Evolutionary conservation across 2,888 invertebrate genomes (phyloP), one percentile per base, ranked within the genome.

Genomic region (Koerneria pararmatus): DNA sequence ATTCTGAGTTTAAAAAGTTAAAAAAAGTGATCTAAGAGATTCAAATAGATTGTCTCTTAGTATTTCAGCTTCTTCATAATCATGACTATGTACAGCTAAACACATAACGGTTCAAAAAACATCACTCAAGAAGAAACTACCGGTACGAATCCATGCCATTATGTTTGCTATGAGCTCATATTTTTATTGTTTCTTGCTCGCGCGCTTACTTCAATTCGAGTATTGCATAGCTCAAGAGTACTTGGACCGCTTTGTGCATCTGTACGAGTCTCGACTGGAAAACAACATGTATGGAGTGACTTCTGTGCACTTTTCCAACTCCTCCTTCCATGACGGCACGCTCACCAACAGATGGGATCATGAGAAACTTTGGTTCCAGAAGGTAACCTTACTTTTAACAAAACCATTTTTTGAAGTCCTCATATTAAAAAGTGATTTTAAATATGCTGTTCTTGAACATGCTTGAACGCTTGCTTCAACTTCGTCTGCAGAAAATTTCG

Each of bases 231-330:
- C 79, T 15, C 82, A 82, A 73, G 82, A 82, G 65, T 82, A 82
- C 64, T 69, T 82, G 48, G 82, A 82, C 59, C 72, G 79, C 5
- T 80, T 80, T 65, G 69, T 83, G 8, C 81, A 82, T 66, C 70
- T 83, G 22, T 76, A 80, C 66, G 70, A 80, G 31, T 77, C 80
- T 0, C 61, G 74, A 4, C 72, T 83, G 29, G 71, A 71, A 15
- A 70, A 78, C 66, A 95, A 95, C 77, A 88, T 88, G 2, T 89
- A 89, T 78, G 94, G 93, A 1, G 86, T 73, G 24, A 89, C 90
- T 71, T 90, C 90, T 0, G 88, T 89, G 0, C 94, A 92, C 80
- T 95, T 94, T 70, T 59, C 59, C 35, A 83, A 83, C 57, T 72
- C 80, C 2, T 78, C 80, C 0, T 78, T 76, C 41, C 24, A 66